Evolutionary conservation across 2,888 invertebrate species (phyloP), one percentile per base, ranked within the genome.

Genomic region (Diarsia mendica): DNA sequence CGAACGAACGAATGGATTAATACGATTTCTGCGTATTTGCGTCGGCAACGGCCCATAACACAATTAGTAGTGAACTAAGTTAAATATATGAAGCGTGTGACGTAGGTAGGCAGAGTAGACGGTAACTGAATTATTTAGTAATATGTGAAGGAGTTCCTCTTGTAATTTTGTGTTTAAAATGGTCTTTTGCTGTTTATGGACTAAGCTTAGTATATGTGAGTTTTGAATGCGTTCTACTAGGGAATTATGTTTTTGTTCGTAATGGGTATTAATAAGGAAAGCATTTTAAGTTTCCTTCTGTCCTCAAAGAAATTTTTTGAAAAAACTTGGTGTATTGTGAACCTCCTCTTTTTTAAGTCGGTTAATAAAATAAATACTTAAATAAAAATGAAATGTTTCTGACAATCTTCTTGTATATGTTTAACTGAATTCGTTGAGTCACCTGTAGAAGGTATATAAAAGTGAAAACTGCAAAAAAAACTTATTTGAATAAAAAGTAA

Each of bases 21-120:
- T 87, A 84, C 76, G 63, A 88, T 88, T 88, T 82, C 78, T 84
- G 69, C 83, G 83, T 88, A 88, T 88, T 85, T 88, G 76, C 87
- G 77, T 72, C 86, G 69, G 84, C 85, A 82, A 77, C 85, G 75
- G 80, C 69, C 72, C 77, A 76, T 89, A 89, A 89, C 85, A 51
- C 71, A 83, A 89, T 89, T 89, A 87, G 64, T 63, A 67, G 48
- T 61, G 82, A 88, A 88, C 86, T 85, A 83, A 85, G 86, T 89
- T 89, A 84, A 76, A 83, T 82, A 83, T 86, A 83, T 83, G 83
- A 84, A 80, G 74, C 83, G 71, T 82, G 72, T 83, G 83, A 85
- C 79, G 84, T 82, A 70, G 76, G 71, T 67, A 72, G 77, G 70
- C 77, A 69, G 75, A 46, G 63, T 49, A 66, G 46, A 64, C 82